These are phyloP conservation scores for Astreopora myriophthalma DNA, from an alignment of 64 coral and sea anemone genomes.

Conservation along the genomic window DNA sequence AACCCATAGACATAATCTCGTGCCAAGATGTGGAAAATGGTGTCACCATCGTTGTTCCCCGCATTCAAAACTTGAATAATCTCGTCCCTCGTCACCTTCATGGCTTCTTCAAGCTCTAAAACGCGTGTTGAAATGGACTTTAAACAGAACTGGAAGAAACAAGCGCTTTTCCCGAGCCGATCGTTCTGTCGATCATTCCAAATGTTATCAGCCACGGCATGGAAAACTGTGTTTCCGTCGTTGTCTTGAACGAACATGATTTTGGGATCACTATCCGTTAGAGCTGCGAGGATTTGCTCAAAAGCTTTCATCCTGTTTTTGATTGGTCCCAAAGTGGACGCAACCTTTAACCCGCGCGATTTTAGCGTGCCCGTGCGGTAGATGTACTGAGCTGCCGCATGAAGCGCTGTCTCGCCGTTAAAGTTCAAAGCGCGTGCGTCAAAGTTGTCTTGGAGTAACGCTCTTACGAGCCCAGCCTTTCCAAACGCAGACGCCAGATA, in stretches of 20 bases:
- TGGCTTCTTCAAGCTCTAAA: neutral
- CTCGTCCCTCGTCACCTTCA: neutral
- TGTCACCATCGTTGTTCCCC: conserved; percentile 21
- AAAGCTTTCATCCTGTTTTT: conserved; percentile 38
- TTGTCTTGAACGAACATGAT: conserved; percentile 31
- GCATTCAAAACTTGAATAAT: neutral
- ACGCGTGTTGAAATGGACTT: neutral
- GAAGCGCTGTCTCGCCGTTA: conserved; percentile 5
- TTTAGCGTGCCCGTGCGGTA: neutral
- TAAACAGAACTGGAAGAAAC: conserved; percentile 11
- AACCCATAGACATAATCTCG: conserved; percentile 37
- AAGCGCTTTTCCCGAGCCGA: neutral
- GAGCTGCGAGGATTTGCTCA: neutral
- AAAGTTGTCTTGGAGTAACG: conserved; percentile 4
- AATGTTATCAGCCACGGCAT: neutral
- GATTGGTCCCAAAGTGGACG: conserved; percentile 11
- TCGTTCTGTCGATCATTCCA: conserved; percentile 42
- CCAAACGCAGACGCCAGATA: conserved; percentile 17
- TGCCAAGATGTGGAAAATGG: conserved; percentile 29
- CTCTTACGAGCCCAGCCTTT: neutral
- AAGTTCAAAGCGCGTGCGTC: neutral
- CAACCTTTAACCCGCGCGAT: neutral
- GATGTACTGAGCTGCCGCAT: conserved; percentile 8
- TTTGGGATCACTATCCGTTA: neutral
- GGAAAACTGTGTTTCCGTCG: conserved; percentile 27